Evolutionary conservation across 1,140 invertebrate species (phyloP), one percentile per base, ranked within the genome.

Genomic region (Drosophila orosa): DNA sequence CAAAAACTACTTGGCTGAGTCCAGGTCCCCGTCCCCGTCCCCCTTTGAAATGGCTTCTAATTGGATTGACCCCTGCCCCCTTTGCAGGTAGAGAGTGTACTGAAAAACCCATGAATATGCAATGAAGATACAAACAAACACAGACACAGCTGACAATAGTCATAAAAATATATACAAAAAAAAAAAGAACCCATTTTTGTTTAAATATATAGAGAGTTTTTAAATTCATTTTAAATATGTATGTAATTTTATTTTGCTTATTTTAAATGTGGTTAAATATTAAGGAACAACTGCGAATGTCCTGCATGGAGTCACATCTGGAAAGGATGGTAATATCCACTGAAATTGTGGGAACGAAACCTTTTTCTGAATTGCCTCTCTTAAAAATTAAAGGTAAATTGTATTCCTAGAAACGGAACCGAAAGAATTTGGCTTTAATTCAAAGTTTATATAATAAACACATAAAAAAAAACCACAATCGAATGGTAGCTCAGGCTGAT

Each of bases 11-110:
- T 48, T 25, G 15, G 25, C 47, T 5, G 4, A 17, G 50, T 22
- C 33, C 29, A 8, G 29, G 19, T 37, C 48, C 31, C 48, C 9
- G n/a, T 31, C 10, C 17, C n/a, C 15, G 37, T 17, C 6, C 37
- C 6, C n/a, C n/a, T n/a, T n/a, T n/a, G n/a, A 57, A 58, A 58
- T 58, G 37, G 22, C 54, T 24, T 25, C 39, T 65, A 65, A 65
- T 65, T 65, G 61, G 61, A 65, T 59, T 33, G 61, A 65, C 61
- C 61, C n/a, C 29, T 33, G 39, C 8, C 12, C 12, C 37, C 25
- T n/a, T 5, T 10, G 3, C 4, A 13, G 4, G 12, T 19, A 15
- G 48, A 1, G 29, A 35, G 29, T 6, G 1, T 35, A n/a, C 31
- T 24, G 19, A 35, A 15, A 35, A 33, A 8, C 31, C 22, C 50